A percentile compares a stretch with the other conserved stretches of the same genome.
Evolutionary conservation across 30 jellyfish, hydroid and myxozoan species (phyloP).

Genomic region (Sanderia malayensis): DNA sequence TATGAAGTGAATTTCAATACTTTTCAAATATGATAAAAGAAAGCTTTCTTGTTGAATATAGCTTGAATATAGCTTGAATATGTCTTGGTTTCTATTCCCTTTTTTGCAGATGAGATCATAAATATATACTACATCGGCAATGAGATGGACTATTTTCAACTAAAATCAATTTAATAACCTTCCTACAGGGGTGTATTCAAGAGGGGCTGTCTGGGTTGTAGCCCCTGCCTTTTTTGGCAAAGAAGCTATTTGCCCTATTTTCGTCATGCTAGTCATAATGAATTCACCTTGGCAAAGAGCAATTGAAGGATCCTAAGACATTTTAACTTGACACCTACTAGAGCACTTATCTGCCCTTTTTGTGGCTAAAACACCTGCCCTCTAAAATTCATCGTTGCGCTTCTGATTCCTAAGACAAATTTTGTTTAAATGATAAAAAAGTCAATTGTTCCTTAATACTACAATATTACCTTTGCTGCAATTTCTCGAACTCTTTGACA

Average conservation of each 20-base stretch:
- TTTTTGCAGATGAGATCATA: too few species aligned
- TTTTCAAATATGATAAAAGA: background rate
- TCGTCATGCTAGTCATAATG: background rate
- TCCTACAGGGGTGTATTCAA: background rate
- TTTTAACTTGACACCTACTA: background rate
- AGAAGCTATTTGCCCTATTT: background rate
- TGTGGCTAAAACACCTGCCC: background rate
- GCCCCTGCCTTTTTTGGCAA: slow-evolving; percentile 2
- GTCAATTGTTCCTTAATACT: background rate
- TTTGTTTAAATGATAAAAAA: too few species aligned
- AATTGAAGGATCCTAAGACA: background rate
- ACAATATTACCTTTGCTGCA: background rate
- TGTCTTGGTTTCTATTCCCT: too few species aligned
- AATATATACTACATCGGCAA: too few species aligned
- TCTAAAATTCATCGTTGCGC: background rate
- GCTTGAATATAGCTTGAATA: background rate
- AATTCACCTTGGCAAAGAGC: background rate
- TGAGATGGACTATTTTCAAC: too few species aligned
- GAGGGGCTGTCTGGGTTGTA: background rate
- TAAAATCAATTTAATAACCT: too few species aligned
- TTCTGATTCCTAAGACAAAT: background rate
- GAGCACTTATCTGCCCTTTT: background rate
- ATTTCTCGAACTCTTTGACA: background rate
- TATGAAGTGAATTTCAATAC: background rate
- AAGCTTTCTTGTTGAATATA: background rate